Conservation (phyloP, 2,797 vertebrate species). For the Lepus oiostolus region DNA sequence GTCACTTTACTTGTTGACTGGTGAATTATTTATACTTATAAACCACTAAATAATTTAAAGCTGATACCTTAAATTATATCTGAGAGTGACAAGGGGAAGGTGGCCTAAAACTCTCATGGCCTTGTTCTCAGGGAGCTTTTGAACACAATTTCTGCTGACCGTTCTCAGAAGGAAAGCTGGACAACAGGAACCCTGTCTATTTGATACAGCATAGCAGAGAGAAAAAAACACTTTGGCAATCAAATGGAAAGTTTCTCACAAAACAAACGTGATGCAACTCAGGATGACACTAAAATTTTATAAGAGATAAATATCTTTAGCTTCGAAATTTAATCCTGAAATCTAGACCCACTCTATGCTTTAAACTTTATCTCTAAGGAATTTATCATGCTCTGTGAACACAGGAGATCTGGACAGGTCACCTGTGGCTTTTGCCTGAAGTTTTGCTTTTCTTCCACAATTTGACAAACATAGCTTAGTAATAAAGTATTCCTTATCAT, state of each 20-base stretch:
- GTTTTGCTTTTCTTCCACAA: background rate
- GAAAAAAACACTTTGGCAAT: constrained; percentile 83
- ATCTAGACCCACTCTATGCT: constrained; percentile 85
- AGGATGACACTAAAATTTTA: constrained; percentile 85
- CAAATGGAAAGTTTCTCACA: constrained; percentile 87
- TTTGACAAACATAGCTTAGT: constrained; percentile 83
- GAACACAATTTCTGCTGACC: constrained; percentile 88
- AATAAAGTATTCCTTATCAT: constrained; percentile 82
- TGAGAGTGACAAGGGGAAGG: constrained; percentile 90
- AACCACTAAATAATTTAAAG: constrained; percentile 95
- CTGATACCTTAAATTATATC: constrained; percentile 93
- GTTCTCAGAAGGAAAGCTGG: constrained; percentile 81
- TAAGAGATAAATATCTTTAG: constrained; percentile 87
- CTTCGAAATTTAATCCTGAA: constrained; percentile 85
- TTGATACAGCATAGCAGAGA: constrained; percentile 79
- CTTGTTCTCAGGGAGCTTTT: constrained; percentile 86
- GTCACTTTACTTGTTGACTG: constrained; percentile 94
- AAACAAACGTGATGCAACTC: constrained; percentile 85
- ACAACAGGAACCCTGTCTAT: constrained; percentile 82
- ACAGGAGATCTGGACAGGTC: constrained; percentile 79
- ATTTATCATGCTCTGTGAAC: constrained; percentile 82
- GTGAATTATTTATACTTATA: constrained; percentile 96
- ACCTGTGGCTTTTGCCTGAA: background rate
- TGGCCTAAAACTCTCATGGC: constrained; percentile 86
- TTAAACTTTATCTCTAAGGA: constrained; percentile 85